phyloP scores from a whole-genome alignment of 2,797 vertebrate species.

The Alca torda region DNA sequence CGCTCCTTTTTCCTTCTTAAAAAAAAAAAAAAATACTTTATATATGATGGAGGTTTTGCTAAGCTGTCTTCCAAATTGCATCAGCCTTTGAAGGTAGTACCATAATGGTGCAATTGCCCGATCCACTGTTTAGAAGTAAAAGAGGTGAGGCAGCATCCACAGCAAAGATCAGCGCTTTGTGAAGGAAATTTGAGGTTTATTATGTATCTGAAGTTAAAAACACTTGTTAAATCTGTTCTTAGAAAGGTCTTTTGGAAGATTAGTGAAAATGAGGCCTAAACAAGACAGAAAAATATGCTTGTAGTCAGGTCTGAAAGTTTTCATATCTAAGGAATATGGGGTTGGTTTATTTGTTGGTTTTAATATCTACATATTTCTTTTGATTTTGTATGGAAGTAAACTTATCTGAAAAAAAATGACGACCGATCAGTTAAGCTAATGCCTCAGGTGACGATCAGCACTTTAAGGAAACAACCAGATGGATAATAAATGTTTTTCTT shows the following conservation, averaged over 20 bases:
- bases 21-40: background rate
- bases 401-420: background rate
- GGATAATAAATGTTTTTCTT: background rate
- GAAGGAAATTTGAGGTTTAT: background rate
- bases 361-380: background rate
- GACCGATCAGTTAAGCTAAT: background rate
- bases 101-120: background rate
- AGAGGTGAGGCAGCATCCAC: background rate
- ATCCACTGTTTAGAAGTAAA: background rate
- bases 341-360: background rate
- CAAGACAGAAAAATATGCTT: background rate
- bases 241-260: background rate
- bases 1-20: background rate
- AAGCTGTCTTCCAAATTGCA: background rate
- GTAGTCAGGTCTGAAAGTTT: background rate
- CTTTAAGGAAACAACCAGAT: background rate
- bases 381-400: background rate
- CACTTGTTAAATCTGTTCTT: background rate
- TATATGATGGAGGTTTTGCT: background rate
- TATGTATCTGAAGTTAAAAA: background rate
- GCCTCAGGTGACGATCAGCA: background rate
- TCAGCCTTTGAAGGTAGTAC: background rate
- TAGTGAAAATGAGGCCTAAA: background rate
- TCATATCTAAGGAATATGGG: background rate
- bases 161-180: background rate